Base-by-base conservation (phyloP, 2,113 vertebrate species). In the Anhinga rufa region DNA sequence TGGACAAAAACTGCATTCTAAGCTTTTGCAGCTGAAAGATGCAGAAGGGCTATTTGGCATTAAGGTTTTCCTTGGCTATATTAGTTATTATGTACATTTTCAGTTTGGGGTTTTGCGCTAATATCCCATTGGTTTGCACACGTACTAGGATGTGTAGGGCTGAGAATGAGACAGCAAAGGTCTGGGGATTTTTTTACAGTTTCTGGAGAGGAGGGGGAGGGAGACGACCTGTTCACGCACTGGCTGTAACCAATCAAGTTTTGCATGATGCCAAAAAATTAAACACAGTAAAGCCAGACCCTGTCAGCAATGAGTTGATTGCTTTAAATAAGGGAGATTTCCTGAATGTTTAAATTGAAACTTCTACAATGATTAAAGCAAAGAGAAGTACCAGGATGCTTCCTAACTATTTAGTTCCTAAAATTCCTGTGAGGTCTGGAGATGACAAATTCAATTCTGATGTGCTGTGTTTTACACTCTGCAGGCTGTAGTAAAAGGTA, bases 371-470 rank as follows among this genome's bases (percentile, higher is more conserved):
- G 98, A 99, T 99, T 99, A 98, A 98, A 98, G 98, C 97, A 97
- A 98, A 97, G 97, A 98, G 97, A 98, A 98, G 97, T 97, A 98
- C 98, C 97, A 98, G 97, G 98, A 98, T 98, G 97, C 98, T 98
- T 98, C 97, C 98, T 98, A 98, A 98, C 98, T 98, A 97, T 98
- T 98, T 98, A 98, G 98, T 98, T 98, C 98, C 98, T 98, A 97
- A 98, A 98, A 98, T 98, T 98, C 98, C 98, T 98, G 98, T 98
- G 98, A 98, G 98, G 98, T 98, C 98, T 98, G 96, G 97, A 98
- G 96, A 98, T 98, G 98, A 99, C 98, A 99, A 98, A 98, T 98
- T 98, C 98, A 98, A 99, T 99, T 98, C 98, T 98, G 97, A 98
- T 98, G 98, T 98, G 97, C 98, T 97, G 97, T 97, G 97, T 98